Percentiles rank a stretch among this genome's conserved stretches.
phyloP scores from a whole-genome alignment of 2,888 invertebrate genomes.

The Alitta virens region DNA sequence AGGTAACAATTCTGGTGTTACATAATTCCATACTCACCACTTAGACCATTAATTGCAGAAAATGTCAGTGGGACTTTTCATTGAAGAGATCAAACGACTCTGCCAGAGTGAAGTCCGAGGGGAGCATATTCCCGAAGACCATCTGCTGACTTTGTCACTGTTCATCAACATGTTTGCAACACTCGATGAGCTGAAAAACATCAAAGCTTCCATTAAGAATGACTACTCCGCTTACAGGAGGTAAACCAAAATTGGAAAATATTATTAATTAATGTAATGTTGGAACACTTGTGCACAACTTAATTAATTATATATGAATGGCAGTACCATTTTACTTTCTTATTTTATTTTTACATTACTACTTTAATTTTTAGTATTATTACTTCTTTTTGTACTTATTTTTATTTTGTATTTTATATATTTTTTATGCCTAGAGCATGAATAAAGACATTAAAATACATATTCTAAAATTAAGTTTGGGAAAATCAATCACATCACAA shows the following conservation, averaged over 20 bases:
- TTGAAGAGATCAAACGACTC: slow-evolving; percentile 85
- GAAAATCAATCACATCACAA: no score
- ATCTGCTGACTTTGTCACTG: slow-evolving; percentile 90
- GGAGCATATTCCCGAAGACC: slow-evolving; percentile 94
- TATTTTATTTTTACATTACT: background rate
- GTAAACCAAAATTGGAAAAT: slow-evolving; percentile 15
- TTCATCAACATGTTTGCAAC: slow-evolving; percentile 99
- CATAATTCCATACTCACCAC: background rate
- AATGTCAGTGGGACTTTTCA: slow-evolving; percentile 91
- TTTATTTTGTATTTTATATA: no score
- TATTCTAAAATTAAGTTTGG: background rate
- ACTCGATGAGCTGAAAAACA: slow-evolving; percentile 95
- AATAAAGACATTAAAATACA: background rate
- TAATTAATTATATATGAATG: no score
- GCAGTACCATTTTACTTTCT: no score
- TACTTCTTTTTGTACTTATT: background rate
- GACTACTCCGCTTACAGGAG: slow-evolving; percentile 86
- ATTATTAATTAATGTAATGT: no score
- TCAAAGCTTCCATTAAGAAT: slow-evolving; percentile 98
- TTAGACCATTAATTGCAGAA: slow-evolving; percentile 66
- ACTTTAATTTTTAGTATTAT: background rate
- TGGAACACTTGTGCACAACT: no score
- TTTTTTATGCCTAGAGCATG: no score
- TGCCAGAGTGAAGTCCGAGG: slow-evolving; percentile 84
- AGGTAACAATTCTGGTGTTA: no score